Conservation (phyloP, 2,113 vertebrate species). For the Gymnobelideus leadbeateri region DNA sequence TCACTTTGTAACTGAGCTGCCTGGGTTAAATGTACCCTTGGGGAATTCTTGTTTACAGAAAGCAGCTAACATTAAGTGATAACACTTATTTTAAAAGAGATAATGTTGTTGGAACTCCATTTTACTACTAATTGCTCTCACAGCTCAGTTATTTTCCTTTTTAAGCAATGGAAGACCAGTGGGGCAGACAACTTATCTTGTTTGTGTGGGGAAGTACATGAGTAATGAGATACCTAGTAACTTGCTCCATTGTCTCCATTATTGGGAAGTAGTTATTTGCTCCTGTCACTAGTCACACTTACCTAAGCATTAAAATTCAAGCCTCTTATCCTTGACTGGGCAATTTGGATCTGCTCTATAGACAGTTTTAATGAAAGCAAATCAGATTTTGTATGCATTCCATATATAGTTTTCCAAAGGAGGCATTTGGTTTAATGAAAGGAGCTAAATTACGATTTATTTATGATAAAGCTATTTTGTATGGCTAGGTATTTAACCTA, state of each 20-base stretch:
- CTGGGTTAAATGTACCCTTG: neutral
- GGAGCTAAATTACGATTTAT: constrained; percentile 53
- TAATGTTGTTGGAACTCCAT: constrained; percentile 11
- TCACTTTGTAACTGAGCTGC: neutral
- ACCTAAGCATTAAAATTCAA: constrained; percentile 61
- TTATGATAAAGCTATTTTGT: constrained; percentile 55
- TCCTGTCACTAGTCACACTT: constrained; percentile 42
- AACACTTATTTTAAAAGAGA: constrained; percentile 54
- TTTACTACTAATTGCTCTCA: neutral
- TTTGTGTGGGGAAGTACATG: constrained; percentile 13
- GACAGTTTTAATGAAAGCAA: constrained; percentile 54
- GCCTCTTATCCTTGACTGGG: constrained; percentile 70
- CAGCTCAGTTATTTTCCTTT: neutral
- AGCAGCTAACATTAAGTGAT: constrained; percentile 24
- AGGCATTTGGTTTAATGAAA: constrained; percentile 55
- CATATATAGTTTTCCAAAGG: constrained; percentile 27
- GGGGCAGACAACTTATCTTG: neutral
- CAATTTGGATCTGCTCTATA: constrained; percentile 69
- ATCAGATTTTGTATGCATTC: constrained; percentile 52
- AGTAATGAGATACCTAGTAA: constrained; percentile 36
- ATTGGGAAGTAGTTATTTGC: constrained; percentile 52
- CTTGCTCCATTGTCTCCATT: constrained; percentile 43
- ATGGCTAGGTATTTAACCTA: constrained; percentile 58
- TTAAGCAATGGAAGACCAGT: constrained; percentile 56
- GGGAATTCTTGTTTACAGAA: constrained; percentile 50